Base-by-base conservation (phyloP, 2,797 vertebrate genomes). In the Sebastes melanostomus region DNA sequence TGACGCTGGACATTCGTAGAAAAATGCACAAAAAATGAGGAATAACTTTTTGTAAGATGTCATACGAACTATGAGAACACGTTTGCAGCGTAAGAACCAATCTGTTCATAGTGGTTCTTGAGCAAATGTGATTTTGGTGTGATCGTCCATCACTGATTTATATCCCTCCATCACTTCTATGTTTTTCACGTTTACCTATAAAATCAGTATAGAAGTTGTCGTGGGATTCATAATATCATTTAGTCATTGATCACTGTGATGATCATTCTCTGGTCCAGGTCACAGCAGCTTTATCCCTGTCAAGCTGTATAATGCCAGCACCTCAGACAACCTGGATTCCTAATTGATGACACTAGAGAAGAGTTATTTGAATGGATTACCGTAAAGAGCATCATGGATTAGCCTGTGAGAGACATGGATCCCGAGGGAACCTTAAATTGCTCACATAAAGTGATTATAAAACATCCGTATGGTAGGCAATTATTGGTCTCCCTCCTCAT, bases 321-420 rank as follows among this genome's bases (percentile, higher is more conserved):
- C 63, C 67, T 82, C 80, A 61, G 75, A 90, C 89, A 91, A 87
- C 86, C 86, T 85, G 70, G 80, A 90, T 83, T 75, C 82, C 71
- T 93, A 93, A 93, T 94, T 91, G 88, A 94, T 94, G 90, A 83
- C 84, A 89, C 88, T 84, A 75, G 58, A 85, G 86, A 86, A 90
- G 93, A 93, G 89, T 93, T 92, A 92, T 94, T 94, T 95, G 92
- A 95, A 93, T 93, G 92, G 91, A 93, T 95, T 94, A 94, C 86
- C 2, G 77, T 88, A 93, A 91, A 91, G 90, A 94, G 87, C 85
- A 90, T 90, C 82, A 81, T 89, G 93, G 94, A 94, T 95, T 92
- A 93, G 87, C 76, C 85, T 30, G 77, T 16, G 61, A 89, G 88
- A 86, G 86, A 90, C 88, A 91, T 80, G 59, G 87, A 93, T 93